Evolutionary conservation across 2,888 invertebrate species (phyloP), one percentile per base, ranked within the genome.

Genomic region (Margaritifera margaritifera): DNA sequence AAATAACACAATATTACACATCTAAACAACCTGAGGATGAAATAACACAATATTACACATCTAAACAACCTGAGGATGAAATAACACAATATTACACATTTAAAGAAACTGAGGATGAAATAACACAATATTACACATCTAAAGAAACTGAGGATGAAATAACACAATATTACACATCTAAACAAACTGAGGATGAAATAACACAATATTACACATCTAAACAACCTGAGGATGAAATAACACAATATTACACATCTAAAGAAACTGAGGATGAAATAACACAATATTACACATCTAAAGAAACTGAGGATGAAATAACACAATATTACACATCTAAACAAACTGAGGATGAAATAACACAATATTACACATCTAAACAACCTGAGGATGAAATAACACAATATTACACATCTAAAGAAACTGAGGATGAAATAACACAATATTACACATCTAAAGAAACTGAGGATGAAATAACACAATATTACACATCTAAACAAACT

Each of bases 201-300:
- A n/a, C n/a, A n/a, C n/a, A n/a, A n/a, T n/a, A n/a, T n/a, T n/a
- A n/a, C n/a, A n/a, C n/a, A n/a, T n/a, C n/a, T n/a, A n/a, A n/a
- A n/a, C n/a, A 97, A 91, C 65, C 91, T 91, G 81, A 56, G 15
- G 11, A 42, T 42, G 42, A 42, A 42, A 42, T 11, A 42, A 42
- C 42, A 42, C 11, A 1, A 42, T 42, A 42, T 42, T 42, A 42
- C 15, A 22, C 15, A n/a, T 56, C 2, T 22, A 56, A 42, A 11
- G 11, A 42, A 42, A 42, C 11, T 42, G 11, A 2, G 15, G 11
- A 42, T 2, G 4, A 42, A 31, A 6, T 31, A 31, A n/a, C n/a
- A n/a, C n/a, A n/a, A n/a, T n/a, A n/a, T n/a, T n/a, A n/a, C n/a
- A n/a, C n/a, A n/a, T n/a, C n/a, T n/a, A n/a, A n/a, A n/a, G n/a